Base-by-base conservation (phyloP, 2,888 invertebrate genomes). In the Smittia aterrima region DNA sequence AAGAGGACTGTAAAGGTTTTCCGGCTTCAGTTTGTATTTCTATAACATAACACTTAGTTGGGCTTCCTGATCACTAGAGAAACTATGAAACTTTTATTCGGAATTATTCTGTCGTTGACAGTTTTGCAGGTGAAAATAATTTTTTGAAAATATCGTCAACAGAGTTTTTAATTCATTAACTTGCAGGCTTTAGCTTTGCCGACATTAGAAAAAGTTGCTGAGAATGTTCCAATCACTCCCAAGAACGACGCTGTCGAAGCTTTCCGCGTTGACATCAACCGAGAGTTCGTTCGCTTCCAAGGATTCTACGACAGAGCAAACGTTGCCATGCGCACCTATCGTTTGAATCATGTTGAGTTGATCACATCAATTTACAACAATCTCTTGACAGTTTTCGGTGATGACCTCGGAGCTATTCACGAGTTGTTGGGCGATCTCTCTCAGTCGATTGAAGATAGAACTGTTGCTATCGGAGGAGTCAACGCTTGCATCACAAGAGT, bases 331-430 rank as follows among this genome's bases (percentile, higher is more conserved):
- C 32, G 72, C 20, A 13, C 1, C 3, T 24, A 40, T 40, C 22
- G 72, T 2, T 40, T 72, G 1, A 16, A 0, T 7, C 40, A 72
- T 41, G 72, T 72, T 16, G 22, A 20, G 9, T 22, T 40, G n/a
- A 24, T 62, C 11, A 24, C 40, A 22, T 1, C 1, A 40, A 62
- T 62, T n/a, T 72, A n/a, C 62, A 58, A 62, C 38, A n/a, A 62
- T 13, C 16, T 72, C 20, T 32, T 72, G 62, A 13, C 9, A 58
- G 16, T 62, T 41, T 72, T 72, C 20, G 72, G 72, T 40, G 24
- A 38, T 18, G 40, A 72, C 7, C 20, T 62, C 9, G 62, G 58
- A 11, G 47, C 27, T 18, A 22, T 72, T 22, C 54, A 32, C 16
- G 11, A 41, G 13, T 13, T 53, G 7, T 25, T 25, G 25, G 22